A percentile compares a stretch with the other conserved stretches of the same genome.
These are phyloP conservation scores for Microplitis deprimator DNA, from an alignment of 2,888 invertebrate genomes.

Conservation along the genomic window DNA sequence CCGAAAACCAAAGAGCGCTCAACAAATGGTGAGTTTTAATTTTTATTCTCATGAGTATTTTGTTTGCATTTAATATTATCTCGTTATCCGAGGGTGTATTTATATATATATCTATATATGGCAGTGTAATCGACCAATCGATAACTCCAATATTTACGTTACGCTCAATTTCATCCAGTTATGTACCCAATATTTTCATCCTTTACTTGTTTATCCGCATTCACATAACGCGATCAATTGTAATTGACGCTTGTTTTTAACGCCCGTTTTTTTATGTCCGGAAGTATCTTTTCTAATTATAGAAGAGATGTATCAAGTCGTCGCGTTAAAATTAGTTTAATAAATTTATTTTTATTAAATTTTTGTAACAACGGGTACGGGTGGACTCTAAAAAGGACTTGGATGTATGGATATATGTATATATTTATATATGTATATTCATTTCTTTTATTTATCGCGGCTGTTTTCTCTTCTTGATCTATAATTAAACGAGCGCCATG, in stretches of 20 bases:
- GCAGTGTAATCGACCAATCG: slow-evolving; percentile 43
- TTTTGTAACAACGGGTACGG: not conserved
- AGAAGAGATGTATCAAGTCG: not conserved
- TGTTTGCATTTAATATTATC: not conserved
- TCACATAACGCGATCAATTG: slow-evolving; percentile 3
- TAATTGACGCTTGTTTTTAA: not conserved
- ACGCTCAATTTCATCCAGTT: slow-evolving; percentile 30
- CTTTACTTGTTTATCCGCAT: slow-evolving; percentile 7
- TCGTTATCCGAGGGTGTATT: not conserved
- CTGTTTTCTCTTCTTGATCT: slow-evolving; percentile 46
- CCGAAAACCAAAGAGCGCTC: slow-evolving; percentile 89
- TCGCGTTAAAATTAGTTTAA: not conserved
- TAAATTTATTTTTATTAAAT: slow-evolving; percentile 9
- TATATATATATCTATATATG: not conserved
- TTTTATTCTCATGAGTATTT: slow-evolving; percentile 1
- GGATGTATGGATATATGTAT: slow-evolving; percentile 55
- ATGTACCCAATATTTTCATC: slow-evolving; percentile 13
- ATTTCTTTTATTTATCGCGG: slow-evolving; percentile 10
- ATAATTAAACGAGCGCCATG: slow-evolving; percentile 54
- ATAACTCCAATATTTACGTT: slow-evolving; percentile 43
- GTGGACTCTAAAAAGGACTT: not conserved
- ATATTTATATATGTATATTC: slow-evolving; percentile 40
- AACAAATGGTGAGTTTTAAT: slow-evolving; percentile 88
- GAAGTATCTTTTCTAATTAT: not conserved
- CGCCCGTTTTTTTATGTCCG: not conserved